Conservation (phyloP, 2,888 invertebrate species). For the Trachelus troglodyta region DNA sequence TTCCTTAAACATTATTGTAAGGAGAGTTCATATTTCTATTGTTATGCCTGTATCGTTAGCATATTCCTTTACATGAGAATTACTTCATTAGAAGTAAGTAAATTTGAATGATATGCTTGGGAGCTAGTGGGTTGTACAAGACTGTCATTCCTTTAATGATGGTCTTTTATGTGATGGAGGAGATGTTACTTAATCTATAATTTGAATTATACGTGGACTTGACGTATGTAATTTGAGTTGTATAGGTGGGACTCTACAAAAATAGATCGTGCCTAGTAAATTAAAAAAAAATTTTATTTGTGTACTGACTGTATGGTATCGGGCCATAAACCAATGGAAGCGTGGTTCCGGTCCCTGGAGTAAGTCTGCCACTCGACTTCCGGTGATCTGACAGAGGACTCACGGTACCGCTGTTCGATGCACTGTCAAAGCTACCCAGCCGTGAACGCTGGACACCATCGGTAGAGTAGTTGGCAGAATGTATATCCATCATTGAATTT, state of each 20-base stretch:
- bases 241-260: background rate
- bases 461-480: background rate
- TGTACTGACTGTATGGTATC: slow-evolving; percentile 81
- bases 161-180: background rate
- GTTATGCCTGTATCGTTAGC: background rate
- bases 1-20: background rate
- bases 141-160: background rate
- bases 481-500: slow-evolving; percentile 44
- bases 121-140: background rate
- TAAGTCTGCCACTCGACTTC: slow-evolving; percentile 21
- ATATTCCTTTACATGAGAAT: background rate
- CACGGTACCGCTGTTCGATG: slow-evolving; percentile 36
- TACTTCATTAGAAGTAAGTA: background rate
- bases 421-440: slow-evolving; percentile 11
- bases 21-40: background rate
- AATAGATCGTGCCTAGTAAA: background rate
- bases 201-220: background rate
- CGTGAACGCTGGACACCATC: background rate
- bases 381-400: slow-evolving; percentile 16
- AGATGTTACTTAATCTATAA: background rate
- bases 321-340: slow-evolving; percentile 82
- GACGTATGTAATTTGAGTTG: background rate
- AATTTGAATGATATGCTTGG: background rate
- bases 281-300: background rate
- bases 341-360: slow-evolving; percentile 66